Evolutionary conservation across 2,113 vertebrate genomes (phyloP), one percentile per base, ranked within the genome.

Genomic region (Apteryx owenii): DNA sequence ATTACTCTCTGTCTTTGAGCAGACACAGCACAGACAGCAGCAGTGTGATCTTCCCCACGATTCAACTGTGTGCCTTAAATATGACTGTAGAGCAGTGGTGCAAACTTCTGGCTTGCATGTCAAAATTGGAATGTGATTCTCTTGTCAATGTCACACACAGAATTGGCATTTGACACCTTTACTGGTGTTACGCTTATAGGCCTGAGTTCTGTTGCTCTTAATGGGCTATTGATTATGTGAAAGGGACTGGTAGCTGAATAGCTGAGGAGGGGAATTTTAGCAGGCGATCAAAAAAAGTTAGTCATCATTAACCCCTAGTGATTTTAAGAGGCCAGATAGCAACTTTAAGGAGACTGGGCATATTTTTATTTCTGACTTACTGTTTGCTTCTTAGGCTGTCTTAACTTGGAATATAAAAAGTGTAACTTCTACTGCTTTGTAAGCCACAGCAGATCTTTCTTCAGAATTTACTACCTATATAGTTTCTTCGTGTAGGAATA

Each of bases 1-100:
- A 84, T 90, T 89, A 20, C 11, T 69, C 23, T 84, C 23, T 82
- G 83, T 62, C 80, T 68, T 94, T 94, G 79, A 83, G 38, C 38
- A 72, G 46, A 42, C 33, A 33, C 28, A 54, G 19, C 42, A 17
- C 5, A 62, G 15, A 21, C 78, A 93, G 48, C 48, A 70, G 72
- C 36, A 64, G 22, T 46, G 25, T 53, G 38, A 64, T 70, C 31
- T 80, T 88, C 36, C 10, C 25, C 7, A 11, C 1, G 2, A 9
- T 42, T 65, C 28, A 73, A 6, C 26, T 70, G 7, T 33, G 2
- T 72, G 16, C 25, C 40, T 85, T 62, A 60, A 65, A 44, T 28
- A 11, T 44, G 42, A 20, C 61, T 48, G 78, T 8, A 36, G 15
- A n/a, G 16, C 22, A 29, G 44, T 21, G 19, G 16, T 40, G 16